Evolutionary conservation across 2,888 invertebrate genomes (phyloP), one percentile per base, ranked within the genome.

Genomic region (Harpalus rufipes): DNA sequence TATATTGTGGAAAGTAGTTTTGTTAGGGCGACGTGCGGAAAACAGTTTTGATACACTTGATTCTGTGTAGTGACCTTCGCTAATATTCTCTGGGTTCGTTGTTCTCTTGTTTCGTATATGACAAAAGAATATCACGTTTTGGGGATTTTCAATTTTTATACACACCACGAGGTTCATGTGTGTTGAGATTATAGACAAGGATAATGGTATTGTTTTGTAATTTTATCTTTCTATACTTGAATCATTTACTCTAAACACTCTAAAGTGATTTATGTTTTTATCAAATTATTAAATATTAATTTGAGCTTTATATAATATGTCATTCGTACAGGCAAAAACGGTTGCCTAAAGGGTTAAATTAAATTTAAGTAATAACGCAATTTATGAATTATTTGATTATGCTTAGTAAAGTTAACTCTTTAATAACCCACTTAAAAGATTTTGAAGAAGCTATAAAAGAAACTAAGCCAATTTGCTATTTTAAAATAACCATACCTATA

Each of bases 11-110:
- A 81, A 81, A 21, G 25, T 21, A 81, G 63, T 81, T 81, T 81
- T 8, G 81, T 56, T 58, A 3, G n/a, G 79, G 4, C 61, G 58
- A 79, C 79, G 79, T 61, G 81, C 44, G 41, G 81, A 81, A 81
- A 63, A 6, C 16, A 81, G 41, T 44, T 81, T 81, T 44, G 81
- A 44, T 61, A 4, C 12, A 58, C 12, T 78, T 32, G 78, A 21
- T 41, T 16, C 14, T 81, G 0, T 58, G 12, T 61, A 58, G 44
- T 63, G 81, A 81, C 81, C 81, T 81, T 81, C 81, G 63, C 81
- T 25, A 81, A 81, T 81, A 63, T 81, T 63, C 61, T 44, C 56
- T 32, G 61, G 63, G 81, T 81, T 81, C 81, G 81, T 63, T 81
- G 81, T 65, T 81, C 78, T 7, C 72, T 74, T 74, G 44, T 74